A percentile compares a stretch with the other conserved stretches of the same genome.
Evolutionary conservation across 2,113 vertebrate species (phyloP).

Genomic region (Vombatus ursinus): DNA sequence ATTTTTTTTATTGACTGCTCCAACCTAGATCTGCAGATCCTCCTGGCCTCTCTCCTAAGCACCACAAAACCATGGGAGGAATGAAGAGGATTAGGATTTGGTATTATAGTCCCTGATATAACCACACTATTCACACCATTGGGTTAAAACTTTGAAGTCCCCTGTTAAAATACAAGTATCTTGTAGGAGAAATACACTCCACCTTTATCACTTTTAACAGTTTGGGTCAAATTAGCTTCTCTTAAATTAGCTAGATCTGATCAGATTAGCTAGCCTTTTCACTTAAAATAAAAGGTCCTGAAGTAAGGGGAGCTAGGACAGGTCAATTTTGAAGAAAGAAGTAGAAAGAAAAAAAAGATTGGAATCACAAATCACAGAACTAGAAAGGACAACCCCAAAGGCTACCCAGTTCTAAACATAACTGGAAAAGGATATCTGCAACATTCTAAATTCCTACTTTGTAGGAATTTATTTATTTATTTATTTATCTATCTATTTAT

Average conservation of each 20-base stretch:
- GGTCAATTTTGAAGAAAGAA: background rate
- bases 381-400: background rate
- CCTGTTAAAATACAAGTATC: background rate
- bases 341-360: background rate
- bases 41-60: background rate
- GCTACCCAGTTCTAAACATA: background rate
- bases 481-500: too few species aligned
- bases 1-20: background rate
- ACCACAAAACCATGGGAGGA: background rate
- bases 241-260: background rate
- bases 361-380: background rate
- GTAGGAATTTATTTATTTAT: too few species aligned
- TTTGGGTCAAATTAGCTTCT: background rate
- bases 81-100: background rate
- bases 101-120: background rate
- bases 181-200: background rate
- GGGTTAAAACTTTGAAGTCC: background rate
- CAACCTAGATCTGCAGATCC: background rate
- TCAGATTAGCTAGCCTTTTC: background rate
- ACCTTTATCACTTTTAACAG: background rate
- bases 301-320: background rate
- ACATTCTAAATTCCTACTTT: too few species aligned
- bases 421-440: background rate
- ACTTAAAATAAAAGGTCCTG: background rate
- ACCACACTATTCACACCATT: background rate